Evolutionary conservation across 2,797 vertebrate genomes (phyloP).

Genomic region (Coregonus sp.): DNA sequence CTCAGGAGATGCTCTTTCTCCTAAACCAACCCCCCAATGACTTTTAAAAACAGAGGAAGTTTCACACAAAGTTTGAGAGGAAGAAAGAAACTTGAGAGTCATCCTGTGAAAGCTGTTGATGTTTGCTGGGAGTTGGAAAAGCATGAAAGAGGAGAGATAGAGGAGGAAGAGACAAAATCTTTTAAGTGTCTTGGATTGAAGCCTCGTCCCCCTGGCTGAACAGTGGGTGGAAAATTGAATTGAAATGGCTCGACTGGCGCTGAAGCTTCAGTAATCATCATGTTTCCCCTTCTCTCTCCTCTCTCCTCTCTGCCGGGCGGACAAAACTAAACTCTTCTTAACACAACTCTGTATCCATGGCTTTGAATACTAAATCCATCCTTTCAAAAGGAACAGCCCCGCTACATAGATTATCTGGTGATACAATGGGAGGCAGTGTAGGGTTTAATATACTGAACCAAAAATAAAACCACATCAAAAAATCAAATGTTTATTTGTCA

Average conservation of each 20-base stretch:
- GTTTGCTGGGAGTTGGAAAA: constrained; percentile 44
- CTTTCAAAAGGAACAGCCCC: constrained; percentile 34
- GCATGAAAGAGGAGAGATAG: constrained; percentile 49
- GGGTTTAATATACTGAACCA: constrained; percentile 24
- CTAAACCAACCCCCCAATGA: constrained; percentile 48
- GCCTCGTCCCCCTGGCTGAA: too few species aligned
- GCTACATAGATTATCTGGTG: constrained; percentile 42
- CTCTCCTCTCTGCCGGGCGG: constrained; percentile 18
- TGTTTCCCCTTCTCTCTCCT: neutral
- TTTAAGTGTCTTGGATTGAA: constrained; percentile 1
- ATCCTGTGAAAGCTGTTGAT: constrained; percentile 30
- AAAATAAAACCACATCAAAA: too few species aligned
- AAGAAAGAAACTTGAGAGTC: constrained; percentile 50
- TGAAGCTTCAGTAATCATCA: neutral
- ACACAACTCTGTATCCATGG: constrained; percentile 33
- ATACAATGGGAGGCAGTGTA: constrained; percentile 29
- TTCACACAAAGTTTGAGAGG: constrained; percentile 64
- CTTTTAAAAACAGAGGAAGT: constrained; percentile 60
- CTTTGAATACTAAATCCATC: constrained; percentile 55
- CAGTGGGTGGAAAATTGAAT: neutral
- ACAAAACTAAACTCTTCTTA: constrained; percentile 44
- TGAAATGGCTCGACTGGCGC: neutral
- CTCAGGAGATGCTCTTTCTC: constrained; percentile 46
- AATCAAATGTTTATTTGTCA: too few species aligned
- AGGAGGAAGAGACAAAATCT: constrained; percentile 56